Conservation (phyloP, 2,113 vertebrate species). For the Sapayoa aenigma region DNA sequence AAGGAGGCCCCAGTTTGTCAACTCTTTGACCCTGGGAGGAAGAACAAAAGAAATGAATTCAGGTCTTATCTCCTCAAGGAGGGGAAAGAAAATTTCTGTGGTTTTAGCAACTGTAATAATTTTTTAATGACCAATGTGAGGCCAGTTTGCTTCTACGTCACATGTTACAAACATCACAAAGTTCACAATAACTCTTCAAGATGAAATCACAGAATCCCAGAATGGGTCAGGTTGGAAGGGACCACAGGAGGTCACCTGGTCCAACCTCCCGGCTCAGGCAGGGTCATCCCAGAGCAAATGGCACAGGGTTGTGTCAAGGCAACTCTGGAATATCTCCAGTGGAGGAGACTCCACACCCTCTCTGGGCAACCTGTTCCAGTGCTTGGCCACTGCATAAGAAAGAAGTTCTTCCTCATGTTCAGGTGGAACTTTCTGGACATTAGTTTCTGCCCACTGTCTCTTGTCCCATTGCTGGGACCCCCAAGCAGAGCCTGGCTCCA, state of each 20-base stretch:
- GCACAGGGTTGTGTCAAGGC: no score
- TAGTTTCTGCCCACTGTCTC: fast-evolving
- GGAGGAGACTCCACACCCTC: background rate
- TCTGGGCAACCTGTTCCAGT: background rate
- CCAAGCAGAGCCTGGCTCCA: background rate
- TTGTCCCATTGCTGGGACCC: background rate
- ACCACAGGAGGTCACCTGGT: background rate
- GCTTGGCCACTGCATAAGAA: fast-evolving
- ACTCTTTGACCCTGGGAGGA: conserved; percentile 65
- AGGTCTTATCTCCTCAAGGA: background rate
- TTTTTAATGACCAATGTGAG: background rate
- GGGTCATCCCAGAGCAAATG: fast-evolving
- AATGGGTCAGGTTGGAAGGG: background rate
- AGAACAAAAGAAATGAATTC: background rate
- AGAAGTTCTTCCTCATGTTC: background rate
- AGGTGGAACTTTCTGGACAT: background rate
- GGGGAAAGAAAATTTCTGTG: background rate
- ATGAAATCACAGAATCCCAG: background rate
- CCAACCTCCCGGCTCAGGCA: background rate
- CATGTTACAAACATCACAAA: background rate
- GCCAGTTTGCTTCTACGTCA: background rate
- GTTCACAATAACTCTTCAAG: background rate
- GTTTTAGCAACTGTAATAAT: background rate
- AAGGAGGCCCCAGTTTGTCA: conserved; percentile 63
- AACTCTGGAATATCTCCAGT: background rate